Conservation (phyloP, 2,888 invertebrate species). For the Didymodactylos carnosus region DNA sequence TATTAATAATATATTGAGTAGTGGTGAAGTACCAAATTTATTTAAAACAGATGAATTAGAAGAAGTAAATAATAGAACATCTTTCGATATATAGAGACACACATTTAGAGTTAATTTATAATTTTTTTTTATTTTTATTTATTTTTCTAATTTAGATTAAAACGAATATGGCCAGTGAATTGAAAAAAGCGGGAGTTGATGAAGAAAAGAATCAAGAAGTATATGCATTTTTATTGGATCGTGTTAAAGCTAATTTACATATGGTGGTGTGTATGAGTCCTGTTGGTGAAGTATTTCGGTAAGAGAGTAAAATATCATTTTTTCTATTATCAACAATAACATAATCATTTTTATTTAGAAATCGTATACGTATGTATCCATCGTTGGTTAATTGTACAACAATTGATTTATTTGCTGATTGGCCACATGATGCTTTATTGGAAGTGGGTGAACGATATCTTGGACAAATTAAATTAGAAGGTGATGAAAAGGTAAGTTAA, state of each 20-base stretch:
- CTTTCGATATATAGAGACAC: background rate
- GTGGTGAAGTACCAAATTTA: conserved; percentile 68
- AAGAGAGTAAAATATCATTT: conserved; percentile 7
- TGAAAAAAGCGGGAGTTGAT: conserved; percentile 31
- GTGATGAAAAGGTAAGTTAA: conserved; percentile 6
- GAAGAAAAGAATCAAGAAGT: conserved; percentile 20
- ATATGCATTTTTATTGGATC: conserved; percentile 49
- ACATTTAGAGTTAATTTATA: conserved; percentile 1
- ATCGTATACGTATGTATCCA: conserved; percentile 65
- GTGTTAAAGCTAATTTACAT: conserved; percentile 55
- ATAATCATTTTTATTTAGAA: conserved; percentile 36
- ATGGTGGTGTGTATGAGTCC: conserved; percentile 69
- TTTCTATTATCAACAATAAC: background rate
- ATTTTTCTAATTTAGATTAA: conserved; percentile 23
- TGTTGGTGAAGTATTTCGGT: conserved; percentile 56
- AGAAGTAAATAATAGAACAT: conserved; percentile 45
- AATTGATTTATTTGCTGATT: conserved; percentile 70
- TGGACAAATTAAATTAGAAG: conserved; percentile 6
- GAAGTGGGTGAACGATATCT: conserved; percentile 68
- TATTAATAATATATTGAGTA: conserved; percentile 65
- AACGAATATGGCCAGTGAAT: conserved; percentile 26
- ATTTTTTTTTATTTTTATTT: background rate
- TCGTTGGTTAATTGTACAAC: conserved; percentile 66
- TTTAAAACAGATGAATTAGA: conserved; percentile 70
- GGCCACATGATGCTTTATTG: conserved; percentile 68